Conservation (phyloP, 2,888 invertebrate genomes). For the Coenonympha arcania region DNA sequence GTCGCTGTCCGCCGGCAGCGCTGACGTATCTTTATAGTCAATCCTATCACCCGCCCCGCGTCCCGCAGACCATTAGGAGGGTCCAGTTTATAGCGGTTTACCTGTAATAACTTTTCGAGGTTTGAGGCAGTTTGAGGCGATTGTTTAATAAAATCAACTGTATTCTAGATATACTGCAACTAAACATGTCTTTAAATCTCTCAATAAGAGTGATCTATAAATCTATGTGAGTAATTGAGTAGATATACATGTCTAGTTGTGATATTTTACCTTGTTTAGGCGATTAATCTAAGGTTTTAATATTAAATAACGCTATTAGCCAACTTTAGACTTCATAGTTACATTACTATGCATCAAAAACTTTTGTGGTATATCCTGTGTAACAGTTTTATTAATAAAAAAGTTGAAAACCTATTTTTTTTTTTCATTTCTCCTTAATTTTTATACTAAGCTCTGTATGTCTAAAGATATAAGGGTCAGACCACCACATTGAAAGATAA, state of each 20-base stretch:
- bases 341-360: slow-evolving; percentile 8
- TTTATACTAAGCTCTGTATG: too few species aligned
- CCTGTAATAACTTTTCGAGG: too few species aligned
- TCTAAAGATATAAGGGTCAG: too few species aligned
- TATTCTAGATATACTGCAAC: neutral
- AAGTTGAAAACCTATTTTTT: slow-evolving; percentile 7
- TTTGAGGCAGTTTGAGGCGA: too few species aligned
- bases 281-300: neutral
- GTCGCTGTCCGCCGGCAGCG: too few species aligned
- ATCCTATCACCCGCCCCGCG: too few species aligned
- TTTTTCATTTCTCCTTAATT: slow-evolving; percentile 10
- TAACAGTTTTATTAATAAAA: slow-evolving; percentile 64
- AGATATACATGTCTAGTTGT: neutral
- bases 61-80: too few species aligned
- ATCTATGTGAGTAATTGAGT: neutral
- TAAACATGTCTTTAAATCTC: too few species aligned
- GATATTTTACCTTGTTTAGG: neutral
- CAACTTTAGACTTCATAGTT: slow-evolving; percentile 5
- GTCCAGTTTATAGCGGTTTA: too few species aligned
- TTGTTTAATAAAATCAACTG: too few species aligned
- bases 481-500: too few species aligned
- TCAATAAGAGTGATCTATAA: neutral
- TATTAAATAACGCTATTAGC: slow-evolving; percentile 6
- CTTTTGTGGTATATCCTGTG: slow-evolving; percentile 30
- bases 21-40: too few species aligned